Evolutionary conservation across 2,797 vertebrate genomes (phyloP).

Genomic region (Pelobates cultripes): DNA sequence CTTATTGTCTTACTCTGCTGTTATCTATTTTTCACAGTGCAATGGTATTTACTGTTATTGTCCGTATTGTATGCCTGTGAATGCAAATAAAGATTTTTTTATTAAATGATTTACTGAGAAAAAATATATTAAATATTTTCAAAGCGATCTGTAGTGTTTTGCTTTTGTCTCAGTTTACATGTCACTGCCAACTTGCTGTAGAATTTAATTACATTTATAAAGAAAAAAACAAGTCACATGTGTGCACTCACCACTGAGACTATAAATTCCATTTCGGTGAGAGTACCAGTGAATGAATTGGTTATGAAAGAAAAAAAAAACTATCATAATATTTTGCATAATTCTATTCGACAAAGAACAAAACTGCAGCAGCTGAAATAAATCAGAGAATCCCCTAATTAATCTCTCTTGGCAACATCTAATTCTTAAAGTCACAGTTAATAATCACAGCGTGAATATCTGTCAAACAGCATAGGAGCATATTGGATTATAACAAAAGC

Average conservation of each 20-base stretch:
- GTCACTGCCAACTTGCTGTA: background rate
- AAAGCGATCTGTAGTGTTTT: background rate
- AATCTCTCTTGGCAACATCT: constrained; percentile 22
- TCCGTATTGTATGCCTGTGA: no score
- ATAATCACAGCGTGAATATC: constrained; percentile 27
- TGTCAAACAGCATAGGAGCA: constrained; percentile 20
- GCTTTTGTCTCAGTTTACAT: background rate
- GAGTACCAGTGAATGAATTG: background rate
- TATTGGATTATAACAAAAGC: background rate
- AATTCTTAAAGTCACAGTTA: constrained; percentile 27
- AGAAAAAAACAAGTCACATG: background rate
- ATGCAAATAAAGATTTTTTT: no score
- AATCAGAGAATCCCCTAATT: constrained; percentile 33
- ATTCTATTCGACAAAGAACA: constrained; percentile 40
- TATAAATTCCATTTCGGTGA: constrained; percentile 19
- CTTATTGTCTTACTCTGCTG: no score
- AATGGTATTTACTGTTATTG: no score
- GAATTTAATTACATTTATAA: constrained; percentile 1
- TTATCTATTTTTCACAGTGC: no score
- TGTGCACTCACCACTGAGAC: constrained; percentile 10
- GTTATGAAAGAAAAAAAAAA: background rate
- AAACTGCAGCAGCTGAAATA: constrained; percentile 26
- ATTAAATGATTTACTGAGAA: no score
- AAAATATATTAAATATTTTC: no score
- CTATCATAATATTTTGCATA: constrained; percentile 22